These are phyloP conservation scores for Stegostoma tigrinum DNA, from an alignment of 2,113 vertebrate species.

Conservation along the genomic window DNA sequence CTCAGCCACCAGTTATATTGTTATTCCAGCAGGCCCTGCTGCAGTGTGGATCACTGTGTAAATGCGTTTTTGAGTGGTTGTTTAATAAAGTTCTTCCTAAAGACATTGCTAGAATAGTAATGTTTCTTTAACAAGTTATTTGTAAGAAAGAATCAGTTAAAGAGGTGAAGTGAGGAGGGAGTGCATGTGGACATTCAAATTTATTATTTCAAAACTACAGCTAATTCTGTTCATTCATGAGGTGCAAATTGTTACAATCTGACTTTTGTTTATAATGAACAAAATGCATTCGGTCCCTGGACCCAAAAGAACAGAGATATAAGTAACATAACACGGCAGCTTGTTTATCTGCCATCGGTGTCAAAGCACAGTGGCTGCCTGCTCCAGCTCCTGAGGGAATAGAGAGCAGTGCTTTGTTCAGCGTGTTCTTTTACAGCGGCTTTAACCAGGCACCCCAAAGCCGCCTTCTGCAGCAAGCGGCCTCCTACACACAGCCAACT, in stretches of 20 bases:
- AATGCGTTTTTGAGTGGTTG: not conserved
- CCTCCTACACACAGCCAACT: constrained; percentile 7
- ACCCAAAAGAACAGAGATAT: not conserved
- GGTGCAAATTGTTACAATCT: constrained; percentile 21
- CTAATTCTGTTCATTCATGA: constrained; percentile 1
- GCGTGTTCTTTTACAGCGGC: not conserved
- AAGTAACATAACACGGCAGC: not conserved
- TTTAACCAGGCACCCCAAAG: not conserved
- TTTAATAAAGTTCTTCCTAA: not conserved
- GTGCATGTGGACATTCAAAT: not conserved
- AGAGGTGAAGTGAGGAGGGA: not conserved
- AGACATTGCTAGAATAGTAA: not conserved
- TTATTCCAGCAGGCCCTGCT: not conserved
- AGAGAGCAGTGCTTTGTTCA: not conserved
- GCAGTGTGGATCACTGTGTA: not conserved
- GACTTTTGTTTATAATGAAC: not conserved
- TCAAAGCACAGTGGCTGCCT: not conserved
- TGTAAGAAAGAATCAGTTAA: not conserved
- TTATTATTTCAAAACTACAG: not conserved
- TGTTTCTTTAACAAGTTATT: not conserved
- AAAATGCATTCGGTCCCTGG: not conserved
- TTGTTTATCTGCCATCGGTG: too few relatives aligned
- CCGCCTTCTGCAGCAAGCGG: not conserved
- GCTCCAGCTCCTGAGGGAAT: not conserved
- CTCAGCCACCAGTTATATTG: not conserved